phyloP scores from a whole-genome alignment of 2,888 invertebrate species.

The Epicampocera succincta region DNA sequence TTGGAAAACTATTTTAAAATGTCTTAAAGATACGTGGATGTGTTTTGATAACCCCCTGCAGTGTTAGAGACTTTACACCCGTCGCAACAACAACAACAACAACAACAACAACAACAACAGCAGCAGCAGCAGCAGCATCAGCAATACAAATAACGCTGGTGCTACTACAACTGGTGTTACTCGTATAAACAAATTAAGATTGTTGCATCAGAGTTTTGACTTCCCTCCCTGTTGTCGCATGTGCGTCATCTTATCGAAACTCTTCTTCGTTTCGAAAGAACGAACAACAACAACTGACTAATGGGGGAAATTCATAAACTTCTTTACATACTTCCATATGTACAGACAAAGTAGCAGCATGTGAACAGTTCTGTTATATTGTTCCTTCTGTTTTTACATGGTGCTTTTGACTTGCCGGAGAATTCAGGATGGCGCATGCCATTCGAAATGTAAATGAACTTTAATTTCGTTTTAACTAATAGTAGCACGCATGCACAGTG shows the following conservation, averaged over 20 bases:
- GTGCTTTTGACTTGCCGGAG: neutral
- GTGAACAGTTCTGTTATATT: neutral
- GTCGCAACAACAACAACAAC: constrained; percentile 23
- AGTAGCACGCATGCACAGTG: constrained; percentile 34
- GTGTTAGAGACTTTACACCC: constrained; percentile 60
- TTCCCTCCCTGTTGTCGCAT: constrained; percentile 34
- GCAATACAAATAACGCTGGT: neutral
- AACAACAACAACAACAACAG: constrained; percentile 34
- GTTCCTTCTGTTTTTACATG: neutral
- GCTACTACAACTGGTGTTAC: neutral
- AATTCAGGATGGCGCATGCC: constrained; percentile 55
- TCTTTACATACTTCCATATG: too few relatives aligned
- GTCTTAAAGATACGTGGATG: constrained; percentile 28
- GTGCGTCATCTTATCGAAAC: constrained; percentile 50
- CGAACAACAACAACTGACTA: constrained; percentile 59
- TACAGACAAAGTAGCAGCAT: neutral
- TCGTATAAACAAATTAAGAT: constrained; percentile 31
- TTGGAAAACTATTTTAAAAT: constrained; percentile 54
- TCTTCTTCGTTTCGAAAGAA: neutral
- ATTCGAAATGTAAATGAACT: constrained; percentile 66
- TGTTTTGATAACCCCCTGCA: constrained; percentile 64
- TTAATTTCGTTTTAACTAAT: constrained; percentile 25
- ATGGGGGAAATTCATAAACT: constrained; percentile 35
- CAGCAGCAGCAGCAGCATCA: too few relatives aligned
- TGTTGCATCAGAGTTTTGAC: constrained; percentile 57